Evolutionary conservation across 2,797 vertebrate species (phyloP), one percentile per base, ranked within the genome.

Genomic region (Sandelia bainsii): DNA sequence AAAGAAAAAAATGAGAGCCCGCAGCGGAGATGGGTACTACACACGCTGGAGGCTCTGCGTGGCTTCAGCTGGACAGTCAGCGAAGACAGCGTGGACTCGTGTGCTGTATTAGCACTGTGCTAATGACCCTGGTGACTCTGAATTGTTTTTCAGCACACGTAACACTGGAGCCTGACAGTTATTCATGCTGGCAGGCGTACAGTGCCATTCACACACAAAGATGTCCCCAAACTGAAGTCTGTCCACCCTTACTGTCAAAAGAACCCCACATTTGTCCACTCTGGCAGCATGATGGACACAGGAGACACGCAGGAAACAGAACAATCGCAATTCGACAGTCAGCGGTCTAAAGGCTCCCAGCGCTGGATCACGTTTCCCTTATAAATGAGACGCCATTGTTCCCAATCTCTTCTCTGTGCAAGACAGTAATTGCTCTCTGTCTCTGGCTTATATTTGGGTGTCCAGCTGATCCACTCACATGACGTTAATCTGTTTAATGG

Each of bases 391-490:
- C 75, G 32, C 84, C 87, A 93, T 93, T 93, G 92, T 93, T 89
- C 87, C 83, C 82, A 82, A 83, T 86, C 87, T 84, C 77, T 80
- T 84, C 46, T 70, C 83, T 84, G 83, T 85, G 83, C 72, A 82
- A 72, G 76, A 85, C 87, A 82, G 83, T 92, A 86, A 91, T 91
- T 90, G 88, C 90, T 89, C 77, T 79, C 82, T 66, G 75, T 91
- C 79, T 85, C 87, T 89, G 86, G 82, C 89, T 92, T 89, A 87
- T 89, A 87, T 91, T 90, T 90, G 85, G 86, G 82, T 85, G 89
- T 92, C 88, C 91, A 90, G 90, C 86, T 91, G 91, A 92, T 92
- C 83, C 87, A 77, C 89, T 91, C 90, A 86, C 90, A 92, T 91
- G 89, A 91, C 79, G 44, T 87, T 91, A 91, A 92, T 92, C 84